Evolutionary conservation across 2,888 invertebrate genomes (phyloP).

Genomic region (Drosophila siamana): DNA sequence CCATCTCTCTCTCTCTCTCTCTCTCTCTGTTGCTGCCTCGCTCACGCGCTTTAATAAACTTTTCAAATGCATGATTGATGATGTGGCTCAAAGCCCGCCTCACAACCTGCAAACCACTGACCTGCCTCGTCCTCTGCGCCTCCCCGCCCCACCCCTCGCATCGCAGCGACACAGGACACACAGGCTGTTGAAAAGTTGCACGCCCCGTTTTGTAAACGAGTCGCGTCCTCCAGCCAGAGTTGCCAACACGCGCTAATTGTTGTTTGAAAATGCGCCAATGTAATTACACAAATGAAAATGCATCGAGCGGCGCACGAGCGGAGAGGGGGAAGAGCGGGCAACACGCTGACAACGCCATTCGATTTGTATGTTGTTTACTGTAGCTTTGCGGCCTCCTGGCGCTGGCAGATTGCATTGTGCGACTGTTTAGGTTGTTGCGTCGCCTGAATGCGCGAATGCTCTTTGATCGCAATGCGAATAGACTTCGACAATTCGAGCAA

Average conservation of each 20-base stretch:
- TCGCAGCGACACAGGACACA: neutral
- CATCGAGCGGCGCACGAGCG: constrained; percentile 28
- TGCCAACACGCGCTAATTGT: constrained; percentile 70
- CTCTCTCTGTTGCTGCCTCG: constrained; percentile 8
- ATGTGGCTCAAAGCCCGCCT: constrained; percentile 51
- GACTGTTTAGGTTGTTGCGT: neutral
- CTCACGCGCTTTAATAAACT: constrained; percentile 65
- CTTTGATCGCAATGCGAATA: no score
- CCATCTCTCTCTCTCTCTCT: constrained; percentile 17
- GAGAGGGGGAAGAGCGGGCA: no score
- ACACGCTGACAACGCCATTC: constrained; percentile 29
- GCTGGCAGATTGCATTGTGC: constrained; percentile 26
- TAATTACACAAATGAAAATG: constrained; percentile 75
- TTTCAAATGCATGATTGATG: constrained; percentile 78
- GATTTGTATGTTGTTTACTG: constrained; percentile 50
- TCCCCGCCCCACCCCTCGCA: neutral
- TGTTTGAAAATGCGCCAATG: constrained; percentile 73
- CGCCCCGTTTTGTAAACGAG: constrained; percentile 65
- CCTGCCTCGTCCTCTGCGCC: neutral
- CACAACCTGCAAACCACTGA: constrained; percentile 6
- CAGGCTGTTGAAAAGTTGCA: constrained; percentile 58
- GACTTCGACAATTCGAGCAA: no score
- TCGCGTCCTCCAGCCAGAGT: constrained; percentile 55
- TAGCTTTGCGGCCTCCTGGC: constrained; percentile 33
- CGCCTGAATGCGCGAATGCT: constrained; percentile 35